Conservation (phyloP, 2,113 vertebrate species). For the Scolopax mira region DNA sequence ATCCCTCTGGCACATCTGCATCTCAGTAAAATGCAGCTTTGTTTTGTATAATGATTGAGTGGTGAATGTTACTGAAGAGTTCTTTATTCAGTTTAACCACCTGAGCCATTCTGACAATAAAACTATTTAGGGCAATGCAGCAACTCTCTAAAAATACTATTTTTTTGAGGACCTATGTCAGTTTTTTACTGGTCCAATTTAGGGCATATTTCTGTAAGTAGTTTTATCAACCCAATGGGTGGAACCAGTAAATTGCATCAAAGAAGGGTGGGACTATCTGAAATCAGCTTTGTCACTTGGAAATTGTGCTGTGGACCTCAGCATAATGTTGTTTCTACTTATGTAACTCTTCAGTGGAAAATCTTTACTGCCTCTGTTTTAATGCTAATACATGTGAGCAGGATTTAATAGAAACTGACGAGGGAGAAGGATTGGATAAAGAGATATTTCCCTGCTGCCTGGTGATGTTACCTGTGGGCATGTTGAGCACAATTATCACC, state of each 20-base stretch:
- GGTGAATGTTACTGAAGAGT: neutral
- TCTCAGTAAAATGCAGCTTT: neutral
- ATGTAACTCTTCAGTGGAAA: neutral
- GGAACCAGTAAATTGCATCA: neutral
- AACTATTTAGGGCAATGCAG: neutral
- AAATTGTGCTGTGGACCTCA: neutral
- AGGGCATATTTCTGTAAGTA: neutral
- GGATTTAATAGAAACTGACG: neutral
- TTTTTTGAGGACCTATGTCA: neutral
- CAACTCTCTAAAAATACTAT: neutral
- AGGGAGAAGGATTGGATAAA: slow-evolving; percentile 10
- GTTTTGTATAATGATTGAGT: neutral
- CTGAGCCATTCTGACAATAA: neutral
- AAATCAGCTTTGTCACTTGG: neutral
- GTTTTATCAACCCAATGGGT: neutral
- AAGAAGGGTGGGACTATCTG: neutral
- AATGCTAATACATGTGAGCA: neutral
- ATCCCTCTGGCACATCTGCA: neutral
- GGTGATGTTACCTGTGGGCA: neutral
- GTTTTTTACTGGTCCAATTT: neutral
- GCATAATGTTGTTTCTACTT: neutral
- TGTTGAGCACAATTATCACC: neutral
- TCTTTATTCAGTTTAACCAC: neutral
- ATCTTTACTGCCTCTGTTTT: neutral
- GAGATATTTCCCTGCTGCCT: neutral